Evolutionary conservation across 1,140 invertebrate genomes (phyloP), one percentile per base, ranked within the genome.

Genomic region (Bombus pyrosoma): DNA sequence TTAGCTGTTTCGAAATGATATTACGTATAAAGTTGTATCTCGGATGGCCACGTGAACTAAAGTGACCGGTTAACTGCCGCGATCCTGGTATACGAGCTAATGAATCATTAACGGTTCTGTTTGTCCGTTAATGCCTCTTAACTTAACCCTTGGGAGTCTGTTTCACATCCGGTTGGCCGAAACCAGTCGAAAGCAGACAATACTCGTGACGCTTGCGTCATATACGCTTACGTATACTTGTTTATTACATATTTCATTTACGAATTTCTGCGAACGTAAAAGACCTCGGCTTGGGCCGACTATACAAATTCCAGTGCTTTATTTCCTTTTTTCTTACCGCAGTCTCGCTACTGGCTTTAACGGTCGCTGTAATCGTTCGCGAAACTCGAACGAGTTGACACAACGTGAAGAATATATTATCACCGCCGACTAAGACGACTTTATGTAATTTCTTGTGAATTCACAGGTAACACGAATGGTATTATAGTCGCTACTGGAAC

Each of bases 131-230:
- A 89, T 90, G 92, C 72, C 92, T 91, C 87, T 93, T 92, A 91
- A 92, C 88, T 93, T 91, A 91, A 92, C 92, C 89, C 86, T 81
- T 85, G 76, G 91, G 91, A 92, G 92, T 92, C 92, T 93, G 91
- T 92, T 91, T 86, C 90, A 89, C 91, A 93, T 93, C 92, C 92
- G 92, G 92, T 91, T 91, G 82, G 72, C 72, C 77, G 34, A 53
- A 81, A 78, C 1, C 78, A 79, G 73, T n/a, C 39, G 2, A n/a
- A 28, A n/a, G 6, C 15, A 32, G 72, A 43, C 37, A 28, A 28
- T 12, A 39, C 18, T 18, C 13, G 69, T 6, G 37, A 15, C 57
- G 43, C 68, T 66, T 74, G 32, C 37, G n/a, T 78, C 37, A 57
- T 12, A 2, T 71, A 12, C 25, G 25, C 68, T 71, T 39, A 25